These are phyloP conservation scores for Meriones unguiculatus DNA, from an alignment of 2,113 vertebrate genomes.

Conservation along the genomic window DNA sequence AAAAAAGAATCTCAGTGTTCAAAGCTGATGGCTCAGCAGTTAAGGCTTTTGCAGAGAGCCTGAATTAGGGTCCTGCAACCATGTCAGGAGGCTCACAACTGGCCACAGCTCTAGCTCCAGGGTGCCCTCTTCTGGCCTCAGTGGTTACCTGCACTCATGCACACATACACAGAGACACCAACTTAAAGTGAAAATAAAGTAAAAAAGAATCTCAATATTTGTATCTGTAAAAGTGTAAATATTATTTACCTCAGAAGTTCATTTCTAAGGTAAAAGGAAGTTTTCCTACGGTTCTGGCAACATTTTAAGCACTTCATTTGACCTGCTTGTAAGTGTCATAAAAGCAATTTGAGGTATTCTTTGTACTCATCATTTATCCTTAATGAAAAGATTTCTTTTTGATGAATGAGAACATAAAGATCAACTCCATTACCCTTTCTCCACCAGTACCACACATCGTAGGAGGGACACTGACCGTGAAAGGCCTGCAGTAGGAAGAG, in stretches of 20 bases:
- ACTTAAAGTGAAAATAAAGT: neutral
- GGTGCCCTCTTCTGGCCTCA: neutral
- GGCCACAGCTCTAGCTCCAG: neutral
- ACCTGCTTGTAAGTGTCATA: neutral
- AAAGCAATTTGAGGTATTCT: neutral
- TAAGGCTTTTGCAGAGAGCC: neutral
- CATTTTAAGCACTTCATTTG: neutral
- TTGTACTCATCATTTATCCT: neutral
- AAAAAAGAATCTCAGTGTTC: neutral
- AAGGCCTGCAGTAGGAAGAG: constrained; percentile 36
- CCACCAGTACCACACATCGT: no score
- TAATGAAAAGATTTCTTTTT: neutral
- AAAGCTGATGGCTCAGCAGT: neutral
- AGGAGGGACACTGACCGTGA: constrained; percentile 73
- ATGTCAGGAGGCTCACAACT: neutral
- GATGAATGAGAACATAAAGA: neutral
- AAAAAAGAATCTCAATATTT: constrained; percentile 21
- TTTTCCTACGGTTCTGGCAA: neutral
- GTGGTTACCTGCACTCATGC: neutral
- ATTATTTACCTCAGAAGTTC: constrained; percentile 12
- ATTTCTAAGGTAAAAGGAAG: constrained; percentile 30
- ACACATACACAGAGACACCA: neutral
- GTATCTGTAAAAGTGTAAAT: neutral
- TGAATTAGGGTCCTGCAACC: neutral
- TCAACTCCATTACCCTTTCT: neutral